These are phyloP conservation scores for Hirudinaria manillensis DNA, from an alignment of 2,888 invertebrate genomes.

Conservation along the genomic window DNA sequence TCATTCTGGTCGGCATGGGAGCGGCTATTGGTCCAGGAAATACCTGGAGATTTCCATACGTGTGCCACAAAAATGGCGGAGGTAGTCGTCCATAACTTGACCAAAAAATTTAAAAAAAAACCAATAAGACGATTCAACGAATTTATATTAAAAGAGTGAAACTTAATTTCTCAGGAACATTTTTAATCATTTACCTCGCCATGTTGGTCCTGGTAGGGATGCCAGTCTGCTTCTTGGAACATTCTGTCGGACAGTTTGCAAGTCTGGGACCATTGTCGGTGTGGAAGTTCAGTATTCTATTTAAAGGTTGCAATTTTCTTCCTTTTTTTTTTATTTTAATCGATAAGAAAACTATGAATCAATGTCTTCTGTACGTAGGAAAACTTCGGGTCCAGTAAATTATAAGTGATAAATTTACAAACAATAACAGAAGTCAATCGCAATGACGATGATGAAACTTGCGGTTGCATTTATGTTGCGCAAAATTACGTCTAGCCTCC, in stretches of 20 bases:
- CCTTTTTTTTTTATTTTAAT: background rate
- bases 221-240: slow-evolving; percentile 36
- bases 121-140: too few relatives aligned
- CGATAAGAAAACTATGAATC: background rate
- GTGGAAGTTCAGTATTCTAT: slow-evolving; percentile 36
- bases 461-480: background rate
- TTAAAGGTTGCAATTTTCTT: slow-evolving; percentile 33
- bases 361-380: background rate
- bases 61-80: slow-evolving; percentile 33
- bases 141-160: too few relatives aligned
- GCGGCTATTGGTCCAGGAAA: slow-evolving; percentile 34
- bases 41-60: slow-evolving; percentile 34
- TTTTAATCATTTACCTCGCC: slow-evolving; percentile 36
- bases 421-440: background rate
- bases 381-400: background rate
- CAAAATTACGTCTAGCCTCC: background rate
- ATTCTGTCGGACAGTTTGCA: slow-evolving; percentile 37
- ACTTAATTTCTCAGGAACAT: slow-evolving; percentile 31
- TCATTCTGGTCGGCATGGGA: slow-evolving; percentile 32
- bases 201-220: slow-evolving; percentile 35
- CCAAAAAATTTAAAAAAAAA: too few relatives aligned
- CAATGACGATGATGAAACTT: too few relatives aligned
- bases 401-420: background rate
- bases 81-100: slow-evolving; percentile 27
- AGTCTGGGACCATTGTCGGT: slow-evolving; percentile 37